Evolutionary conservation across 1,140 invertebrate species (phyloP).

Genomic region (Phenacoccus solenopsis): DNA sequence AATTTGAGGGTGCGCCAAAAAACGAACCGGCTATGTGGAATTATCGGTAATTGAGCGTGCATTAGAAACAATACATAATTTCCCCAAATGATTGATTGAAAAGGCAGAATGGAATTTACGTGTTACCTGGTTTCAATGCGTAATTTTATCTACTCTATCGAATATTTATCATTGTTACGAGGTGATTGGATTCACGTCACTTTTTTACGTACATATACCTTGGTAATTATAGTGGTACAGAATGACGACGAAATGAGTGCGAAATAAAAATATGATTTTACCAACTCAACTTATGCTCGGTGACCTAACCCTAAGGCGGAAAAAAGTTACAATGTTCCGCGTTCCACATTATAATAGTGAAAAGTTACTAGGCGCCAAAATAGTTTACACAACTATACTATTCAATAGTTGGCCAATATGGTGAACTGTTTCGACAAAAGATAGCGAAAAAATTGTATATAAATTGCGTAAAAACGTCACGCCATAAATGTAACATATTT

Average conservation of each 20-base stretch:
- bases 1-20: not conserved
- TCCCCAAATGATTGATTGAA: constrained; percentile 8
- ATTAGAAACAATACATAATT: constrained; percentile 9
- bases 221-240: too few species aligned
- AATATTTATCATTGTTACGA: not conserved
- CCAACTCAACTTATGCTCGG: not conserved
- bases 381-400: constrained; percentile 8
- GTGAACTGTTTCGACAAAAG: not conserved
- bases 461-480: not conserved
- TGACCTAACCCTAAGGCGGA: not conserved
- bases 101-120: not conserved
- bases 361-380: constrained; percentile 10
- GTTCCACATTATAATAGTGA: not conserved
- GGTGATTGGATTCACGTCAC: too few species aligned
- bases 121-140: not conserved
- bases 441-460: not conserved
- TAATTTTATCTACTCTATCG: not conserved
- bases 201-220: too few species aligned
- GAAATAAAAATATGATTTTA: not conserved
- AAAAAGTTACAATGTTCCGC: not conserved
- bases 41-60: constrained; percentile 14
- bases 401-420: constrained; percentile 6
- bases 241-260: too few species aligned
- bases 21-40: not conserved
- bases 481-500: not conserved